Conservation (phyloP, 2,888 invertebrate species). For the Caradrina kadenii region DNA sequence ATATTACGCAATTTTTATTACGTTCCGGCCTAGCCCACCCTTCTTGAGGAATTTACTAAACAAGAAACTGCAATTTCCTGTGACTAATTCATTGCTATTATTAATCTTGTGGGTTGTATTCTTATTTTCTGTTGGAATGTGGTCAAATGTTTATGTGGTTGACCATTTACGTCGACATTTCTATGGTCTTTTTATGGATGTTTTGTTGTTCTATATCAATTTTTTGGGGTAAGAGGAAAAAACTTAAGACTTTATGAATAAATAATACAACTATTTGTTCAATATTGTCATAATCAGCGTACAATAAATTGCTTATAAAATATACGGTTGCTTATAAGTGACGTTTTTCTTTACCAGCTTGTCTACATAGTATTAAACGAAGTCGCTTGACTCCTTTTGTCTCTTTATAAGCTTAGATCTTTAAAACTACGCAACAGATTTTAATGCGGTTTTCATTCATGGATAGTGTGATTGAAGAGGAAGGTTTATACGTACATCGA, state of each 20-base stretch:
- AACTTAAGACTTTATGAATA: conserved; percentile 24
- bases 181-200: conserved; percentile 23
- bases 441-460: no score
- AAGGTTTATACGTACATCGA: no score
- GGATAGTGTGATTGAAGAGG: no score
- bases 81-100: conserved; percentile 82
- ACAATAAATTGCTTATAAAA: not conserved
- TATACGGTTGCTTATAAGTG: not conserved
- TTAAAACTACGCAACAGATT: no score
- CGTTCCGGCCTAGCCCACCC: conserved; percentile 63
- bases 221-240: conserved; percentile 1
- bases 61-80: conserved; percentile 85
- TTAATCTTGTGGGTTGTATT: conserved; percentile 81
- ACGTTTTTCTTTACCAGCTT: not conserved
- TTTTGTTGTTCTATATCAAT: conserved; percentile 6
- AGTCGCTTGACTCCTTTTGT: no score
- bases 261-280: conserved; percentile 13
- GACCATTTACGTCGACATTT: conserved; percentile 35
- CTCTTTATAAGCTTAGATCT: no score
- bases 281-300: conserved; percentile 8
- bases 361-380: no score
- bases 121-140: conserved; percentile 72
- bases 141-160: conserved; percentile 47
- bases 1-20: conserved; percentile 81
- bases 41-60: conserved; percentile 81